Conservation (phyloP, 2,888 invertebrate species). For the Chymomyza caudatula region DNA sequence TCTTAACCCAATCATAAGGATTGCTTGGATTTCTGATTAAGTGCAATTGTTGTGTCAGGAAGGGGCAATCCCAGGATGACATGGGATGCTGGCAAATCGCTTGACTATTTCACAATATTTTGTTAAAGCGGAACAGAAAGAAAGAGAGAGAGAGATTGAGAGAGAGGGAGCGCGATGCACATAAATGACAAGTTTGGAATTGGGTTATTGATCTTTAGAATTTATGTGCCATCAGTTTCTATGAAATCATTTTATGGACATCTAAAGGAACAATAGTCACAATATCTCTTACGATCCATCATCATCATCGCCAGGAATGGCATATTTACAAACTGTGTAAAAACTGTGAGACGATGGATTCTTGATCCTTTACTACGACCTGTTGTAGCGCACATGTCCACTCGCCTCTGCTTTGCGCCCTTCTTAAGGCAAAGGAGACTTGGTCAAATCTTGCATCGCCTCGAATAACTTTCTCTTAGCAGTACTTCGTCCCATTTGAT, state of each 20-base stretch:
- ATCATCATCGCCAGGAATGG: too few relatives aligned
- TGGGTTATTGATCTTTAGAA: neutral
- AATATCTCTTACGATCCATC: too few relatives aligned
- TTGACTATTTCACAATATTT: constrained; percentile 48
- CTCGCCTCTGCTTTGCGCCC: too few relatives aligned
- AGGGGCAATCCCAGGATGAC: neutral
- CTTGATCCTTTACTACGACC: too few relatives aligned
- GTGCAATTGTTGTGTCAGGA: constrained; percentile 47
- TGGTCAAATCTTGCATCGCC: too few relatives aligned
- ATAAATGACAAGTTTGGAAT: neutral
- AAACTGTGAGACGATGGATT: too few relatives aligned
- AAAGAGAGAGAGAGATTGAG: too few relatives aligned
- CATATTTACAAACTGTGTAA: too few relatives aligned
- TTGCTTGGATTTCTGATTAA: constrained; percentile 50
- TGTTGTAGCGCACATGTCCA: too few relatives aligned
- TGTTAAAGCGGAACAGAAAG: neutral
- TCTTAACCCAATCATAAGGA: constrained; percentile 19
- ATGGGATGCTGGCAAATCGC: constrained; percentile 11
- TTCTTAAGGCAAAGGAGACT: too few relatives aligned
- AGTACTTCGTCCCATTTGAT: too few relatives aligned
- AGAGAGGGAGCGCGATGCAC: constrained; percentile 5
- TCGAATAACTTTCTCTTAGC: too few relatives aligned
- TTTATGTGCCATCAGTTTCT: neutral
- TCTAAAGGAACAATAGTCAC: neutral
- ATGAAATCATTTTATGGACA: neutral